Base-by-base conservation (phyloP, 2,113 vertebrate species). In the Ophthalmolycus amberensis region DNA sequence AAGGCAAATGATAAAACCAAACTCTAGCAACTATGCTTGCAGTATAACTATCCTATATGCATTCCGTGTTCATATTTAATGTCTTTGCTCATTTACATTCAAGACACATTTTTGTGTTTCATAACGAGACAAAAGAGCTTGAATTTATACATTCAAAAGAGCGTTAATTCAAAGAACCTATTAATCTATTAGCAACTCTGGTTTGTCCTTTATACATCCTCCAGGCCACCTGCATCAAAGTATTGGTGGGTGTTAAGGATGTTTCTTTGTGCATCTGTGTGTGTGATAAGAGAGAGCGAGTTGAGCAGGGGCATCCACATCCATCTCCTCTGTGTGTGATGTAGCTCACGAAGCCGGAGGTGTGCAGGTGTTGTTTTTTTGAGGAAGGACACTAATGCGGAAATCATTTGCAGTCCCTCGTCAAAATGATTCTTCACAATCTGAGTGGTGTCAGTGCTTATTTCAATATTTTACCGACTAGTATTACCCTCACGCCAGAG, bases 321-420 rank as follows among this genome's bases (percentile, higher is more conserved):
- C 84, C 42, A 56, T 77, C 79, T 79, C 73, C 62, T 86, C 48
- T 81, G 84, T 74, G 79, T 86, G 80, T 48, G 69, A 71, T 75
- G 83, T 46, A 66, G 65, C 68, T 77, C 46, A 56, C 67, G 1
- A 74, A 90, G 82, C 85, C 12, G 44, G 82, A 83, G 79, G 85
- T 89, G 77, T 93, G 88, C 92, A 94, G 93, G 92, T 94, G 93
- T 89, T 93, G 58, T 60, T 86, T 88, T 88, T 88, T 72, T 75
- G 76, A 58, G 40, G 75, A 80, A 66, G 85, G 72, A 50, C 74
- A 86, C 84, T 93, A 94, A 94, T 90, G 89, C 75, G 74, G 91
- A 86, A 89, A 94, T 94, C 87, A 93, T 90, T 90, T 88, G 74
- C 83, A 89, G 88, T 90, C 87, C 85, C 88, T 90, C 77, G 79